These are phyloP conservation scores for Mercenaria mercenaria DNA, from an alignment of 1,140 invertebrate genomes.

Conservation along the genomic window DNA sequence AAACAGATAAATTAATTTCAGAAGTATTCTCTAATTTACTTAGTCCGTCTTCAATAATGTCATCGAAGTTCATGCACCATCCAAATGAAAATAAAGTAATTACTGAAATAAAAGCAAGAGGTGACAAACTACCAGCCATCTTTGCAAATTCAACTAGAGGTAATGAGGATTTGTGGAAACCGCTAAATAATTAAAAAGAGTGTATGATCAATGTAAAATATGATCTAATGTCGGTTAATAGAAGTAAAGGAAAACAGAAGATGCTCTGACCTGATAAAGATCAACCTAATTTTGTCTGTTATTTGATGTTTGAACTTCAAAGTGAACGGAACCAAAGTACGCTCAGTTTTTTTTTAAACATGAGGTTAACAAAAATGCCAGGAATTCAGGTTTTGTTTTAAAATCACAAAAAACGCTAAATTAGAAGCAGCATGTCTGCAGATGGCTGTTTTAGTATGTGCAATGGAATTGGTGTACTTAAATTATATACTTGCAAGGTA, in stretches of 20 bases:
- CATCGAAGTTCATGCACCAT: background rate
- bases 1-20: background rate
- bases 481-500: no score
- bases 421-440: background rate
- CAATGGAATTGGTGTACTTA: no score
- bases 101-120: background rate
- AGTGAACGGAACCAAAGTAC: background rate
- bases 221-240: conserved; percentile 9
- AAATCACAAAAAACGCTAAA: background rate
- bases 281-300: background rate
- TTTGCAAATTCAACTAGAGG: no score
- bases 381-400: background rate
- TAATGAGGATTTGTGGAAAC: no score
- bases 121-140: background rate
- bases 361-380: background rate
- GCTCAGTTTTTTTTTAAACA: background rate
- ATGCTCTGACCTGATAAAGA: background rate
- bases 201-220: background rate
- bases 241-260: background rate
- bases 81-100: background rate
- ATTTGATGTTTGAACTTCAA: background rate
- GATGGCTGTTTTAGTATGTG: no score
- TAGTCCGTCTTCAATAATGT: background rate
- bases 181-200: background rate
- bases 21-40: background rate